Evolutionary conservation across 2,888 invertebrate genomes (phyloP).

Genomic region (Antheraea assamensis): DNA sequence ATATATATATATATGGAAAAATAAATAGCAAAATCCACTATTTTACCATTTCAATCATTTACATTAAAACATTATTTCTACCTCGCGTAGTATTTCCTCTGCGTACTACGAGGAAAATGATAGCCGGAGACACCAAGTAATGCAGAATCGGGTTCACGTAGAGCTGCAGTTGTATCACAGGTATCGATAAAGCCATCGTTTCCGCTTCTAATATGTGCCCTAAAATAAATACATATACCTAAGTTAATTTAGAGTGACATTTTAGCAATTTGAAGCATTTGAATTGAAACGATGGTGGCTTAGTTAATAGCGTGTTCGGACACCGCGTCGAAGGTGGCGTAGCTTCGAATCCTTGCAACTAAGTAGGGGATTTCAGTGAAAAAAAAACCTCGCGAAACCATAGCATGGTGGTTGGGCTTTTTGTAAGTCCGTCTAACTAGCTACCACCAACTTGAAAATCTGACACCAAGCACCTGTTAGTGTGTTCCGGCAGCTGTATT

Average conservation of each 20-base stretch:
- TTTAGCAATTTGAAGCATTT: neutral
- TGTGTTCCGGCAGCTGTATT: no score
- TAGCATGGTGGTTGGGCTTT: no score
- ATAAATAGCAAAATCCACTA: neutral
- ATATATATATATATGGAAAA: neutral
- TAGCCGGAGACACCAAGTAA: slow-evolving; percentile 85
- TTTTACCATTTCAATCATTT: neutral
- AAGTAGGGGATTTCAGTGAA: no score
- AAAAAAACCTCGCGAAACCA: no score
- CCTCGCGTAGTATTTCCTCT: slow-evolving; percentile 39
- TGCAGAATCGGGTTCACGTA: slow-evolving; percentile 90
- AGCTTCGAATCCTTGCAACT: no score
- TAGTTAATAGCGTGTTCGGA: no score
- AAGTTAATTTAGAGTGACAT: neutral
- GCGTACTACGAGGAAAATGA: slow-evolving; percentile 63
- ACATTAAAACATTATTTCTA: slow-evolving; percentile 27
- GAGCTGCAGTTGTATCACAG: slow-evolving; percentile 87
- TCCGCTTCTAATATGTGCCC: slow-evolving; percentile 85
- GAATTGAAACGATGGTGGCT: no score
- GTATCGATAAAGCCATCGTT: slow-evolving; percentile 86
- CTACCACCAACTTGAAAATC: no score
- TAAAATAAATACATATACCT: slow-evolving; percentile 35
- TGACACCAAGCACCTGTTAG: no score
- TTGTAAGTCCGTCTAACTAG: no score
- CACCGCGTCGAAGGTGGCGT: no score